Base-by-base conservation (phyloP, 1,140 invertebrate genomes). In the Pogonognathellus flavescens region DNA sequence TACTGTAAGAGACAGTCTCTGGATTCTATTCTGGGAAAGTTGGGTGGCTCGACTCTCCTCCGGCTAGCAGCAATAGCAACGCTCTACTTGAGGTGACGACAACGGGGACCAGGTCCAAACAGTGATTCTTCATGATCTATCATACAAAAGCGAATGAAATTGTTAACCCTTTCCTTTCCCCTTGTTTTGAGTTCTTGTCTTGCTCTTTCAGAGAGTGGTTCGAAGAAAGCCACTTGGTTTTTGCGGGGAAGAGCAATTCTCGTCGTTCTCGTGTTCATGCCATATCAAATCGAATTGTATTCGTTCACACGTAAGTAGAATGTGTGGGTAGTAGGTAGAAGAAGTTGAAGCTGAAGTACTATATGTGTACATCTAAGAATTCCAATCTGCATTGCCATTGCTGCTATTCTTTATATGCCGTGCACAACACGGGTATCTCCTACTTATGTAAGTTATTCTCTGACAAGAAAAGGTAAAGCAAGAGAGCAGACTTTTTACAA, bases 1-100 rank as follows among this genome's bases (percentile, higher is more conserved):
- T 76, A 76, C 41, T 76, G 25, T 25, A 76, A 31, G 70, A 76
- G 70, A 41, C 25, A 76, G 70, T n/a, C 70, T 25, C 70, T 76
- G 70, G 49, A 50, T 41, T 76, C 70, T 76, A 76, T 76, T 76
- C 70, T 76, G 70, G 70, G 70, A 76, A 76, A 76, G 70, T 76
- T 76, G 70, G 70, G 70, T 31, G 70, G 70, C 41, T 76, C n/a
- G 16, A n/a, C 66, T 49, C 25, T 25, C n/a, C 70, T 76, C 41
- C 41, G 70, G 62, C 62, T 14, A 66, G 31, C 62, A 18, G n/a
- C 18, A 20, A 9, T 20, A 60, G 31, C 31, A 41, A 41, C 6
- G 31, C 53, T 2, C 53, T 57, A 6, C 22, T 70, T 10, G 25
- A 13, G 31, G 6, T 16, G 13, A 70, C 11, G 10, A 49, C 13